Evolutionary conservation across 2,113 vertebrate genomes (phyloP).

Genomic region (Monarcha castaneiventris): DNA sequence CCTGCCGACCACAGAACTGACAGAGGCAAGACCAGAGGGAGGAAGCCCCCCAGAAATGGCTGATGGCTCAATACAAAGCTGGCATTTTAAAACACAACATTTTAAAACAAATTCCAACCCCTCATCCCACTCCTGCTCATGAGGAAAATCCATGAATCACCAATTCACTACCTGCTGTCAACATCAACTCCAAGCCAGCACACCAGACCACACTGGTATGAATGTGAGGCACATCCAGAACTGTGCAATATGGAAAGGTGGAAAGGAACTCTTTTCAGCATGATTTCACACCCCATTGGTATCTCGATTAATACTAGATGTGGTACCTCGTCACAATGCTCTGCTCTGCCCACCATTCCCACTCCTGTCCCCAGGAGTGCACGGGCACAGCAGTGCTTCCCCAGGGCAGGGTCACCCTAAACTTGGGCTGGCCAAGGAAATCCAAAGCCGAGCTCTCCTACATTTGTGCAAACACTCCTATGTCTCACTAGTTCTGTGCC

Average conservation of each 20-base stretch:
- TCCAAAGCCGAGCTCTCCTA: neutral
- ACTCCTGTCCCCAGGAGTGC: neutral
- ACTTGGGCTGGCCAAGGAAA: neutral
- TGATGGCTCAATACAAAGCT: neutral
- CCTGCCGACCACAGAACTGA: neutral
- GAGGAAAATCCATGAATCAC: neutral
- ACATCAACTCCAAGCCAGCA: neutral
- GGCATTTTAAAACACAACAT: neutral
- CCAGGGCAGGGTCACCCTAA: rapidly evolving
- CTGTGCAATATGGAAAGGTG: neutral
- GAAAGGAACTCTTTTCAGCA: neutral
- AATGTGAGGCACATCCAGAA: neutral
- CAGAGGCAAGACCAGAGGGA: neutral
- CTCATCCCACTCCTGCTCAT: neutral
- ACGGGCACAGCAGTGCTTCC: neutral
- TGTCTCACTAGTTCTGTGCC: neutral
- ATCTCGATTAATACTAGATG: neutral
- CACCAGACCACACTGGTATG: neutral
- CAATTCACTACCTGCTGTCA: neutral
- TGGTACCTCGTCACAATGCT: neutral
- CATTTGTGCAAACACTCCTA: neutral
- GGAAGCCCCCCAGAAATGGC: neutral
- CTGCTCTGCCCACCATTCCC: neutral
- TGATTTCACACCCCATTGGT: neutral
- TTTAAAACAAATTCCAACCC: neutral